These are phyloP conservation scores for Chaenogobius annularis DNA, from an alignment of 2,113 vertebrate species.

Conservation along the genomic window DNA sequence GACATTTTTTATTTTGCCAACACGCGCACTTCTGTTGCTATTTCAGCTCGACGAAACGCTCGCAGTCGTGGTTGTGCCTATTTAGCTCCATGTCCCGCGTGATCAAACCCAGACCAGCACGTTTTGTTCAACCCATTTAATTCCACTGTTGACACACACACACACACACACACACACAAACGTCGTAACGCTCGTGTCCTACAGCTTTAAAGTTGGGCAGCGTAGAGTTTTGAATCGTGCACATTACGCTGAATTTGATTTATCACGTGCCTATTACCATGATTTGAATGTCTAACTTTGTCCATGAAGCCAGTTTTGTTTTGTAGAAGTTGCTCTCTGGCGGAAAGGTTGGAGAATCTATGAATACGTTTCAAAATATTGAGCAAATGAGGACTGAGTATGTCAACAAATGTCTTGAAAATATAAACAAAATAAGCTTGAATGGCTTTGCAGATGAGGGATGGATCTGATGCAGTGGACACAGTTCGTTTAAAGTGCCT, in stretches of 20 bases:
- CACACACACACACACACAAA: no score
- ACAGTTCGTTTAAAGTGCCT: no score
- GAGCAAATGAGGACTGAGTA: neutral
- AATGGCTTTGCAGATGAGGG: no score
- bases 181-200: neutral
- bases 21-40: slow-evolving; percentile 26
- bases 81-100: slow-evolving; percentile 49
- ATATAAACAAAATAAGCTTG: neutral
- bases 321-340: no score
- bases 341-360: neutral
- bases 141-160: neutral
- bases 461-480: no score
- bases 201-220: neutral
- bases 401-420: neutral
- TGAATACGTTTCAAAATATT: neutral
- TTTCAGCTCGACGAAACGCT: slow-evolving; percentile 24
- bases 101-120: slow-evolving; percentile 39
- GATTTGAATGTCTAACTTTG: no score
- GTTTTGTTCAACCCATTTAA: slow-evolving; percentile 36
- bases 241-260: no score
- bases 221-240: no score
- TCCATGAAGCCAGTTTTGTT: no score
- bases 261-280: no score
- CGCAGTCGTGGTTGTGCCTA: slow-evolving; percentile 21
- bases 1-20: slow-evolving; percentile 29